Conservation (phyloP, 2,797 vertebrate species). For the Mus minutoides region DNA sequence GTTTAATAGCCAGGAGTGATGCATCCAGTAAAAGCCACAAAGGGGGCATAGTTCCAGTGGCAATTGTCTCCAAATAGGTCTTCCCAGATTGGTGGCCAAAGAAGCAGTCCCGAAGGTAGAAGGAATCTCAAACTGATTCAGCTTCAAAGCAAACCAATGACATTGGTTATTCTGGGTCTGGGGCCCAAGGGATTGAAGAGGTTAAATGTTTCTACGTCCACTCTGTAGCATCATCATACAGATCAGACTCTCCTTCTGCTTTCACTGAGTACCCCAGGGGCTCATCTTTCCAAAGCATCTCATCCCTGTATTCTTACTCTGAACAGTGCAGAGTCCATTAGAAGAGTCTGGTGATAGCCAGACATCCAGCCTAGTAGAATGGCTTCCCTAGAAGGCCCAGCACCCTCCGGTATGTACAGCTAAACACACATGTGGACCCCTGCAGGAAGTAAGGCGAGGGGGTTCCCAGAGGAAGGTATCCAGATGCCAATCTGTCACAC, state of each 20-base stretch:
- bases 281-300: accelerated
- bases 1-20: neutral
- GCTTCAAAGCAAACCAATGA: neutral
- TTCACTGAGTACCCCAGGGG: neutral
- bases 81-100: neutral
- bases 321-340: neutral
- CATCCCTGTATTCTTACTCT: accelerated
- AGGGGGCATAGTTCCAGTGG: accelerated
- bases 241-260: no score
- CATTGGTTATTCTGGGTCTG: no score
- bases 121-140: neutral
- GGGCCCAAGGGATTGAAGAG: neutral
- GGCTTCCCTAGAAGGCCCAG: neutral
- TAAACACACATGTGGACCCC: neutral
- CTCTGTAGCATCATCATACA: neutral
- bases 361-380: neutral
- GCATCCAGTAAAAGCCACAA: neutral
- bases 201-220: accelerated
- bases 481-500: neutral
- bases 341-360: neutral
- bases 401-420: neutral
- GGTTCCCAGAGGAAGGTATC: neutral
- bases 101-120: neutral
- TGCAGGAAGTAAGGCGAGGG: neutral
- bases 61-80: neutral